These are phyloP conservation scores for Drosophila pseudoananassae DNA, from an alignment of 1,140 invertebrate species.

Conservation along the genomic window DNA sequence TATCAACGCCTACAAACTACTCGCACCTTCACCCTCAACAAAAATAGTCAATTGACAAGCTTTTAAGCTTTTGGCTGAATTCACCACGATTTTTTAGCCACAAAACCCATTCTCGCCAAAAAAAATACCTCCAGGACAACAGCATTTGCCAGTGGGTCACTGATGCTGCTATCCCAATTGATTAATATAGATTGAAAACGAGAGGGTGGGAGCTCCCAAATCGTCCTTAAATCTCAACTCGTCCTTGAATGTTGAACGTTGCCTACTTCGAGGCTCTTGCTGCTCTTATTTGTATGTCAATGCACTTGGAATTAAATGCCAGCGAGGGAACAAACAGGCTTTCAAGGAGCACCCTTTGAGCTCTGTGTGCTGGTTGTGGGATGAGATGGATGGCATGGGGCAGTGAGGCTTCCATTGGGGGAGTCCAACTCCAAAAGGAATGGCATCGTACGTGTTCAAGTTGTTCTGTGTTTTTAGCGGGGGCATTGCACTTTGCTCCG, in stretches of 20 bases:
- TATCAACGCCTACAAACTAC: constrained; percentile 1
- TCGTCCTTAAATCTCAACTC: constrained; percentile 8
- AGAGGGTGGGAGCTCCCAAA: neutral
- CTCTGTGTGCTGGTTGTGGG: constrained; percentile 18
- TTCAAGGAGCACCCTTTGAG: constrained; percentile 29
- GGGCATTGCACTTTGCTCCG: constrained; percentile 64
- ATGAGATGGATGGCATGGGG: neutral
- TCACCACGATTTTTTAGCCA: constrained; percentile 18
- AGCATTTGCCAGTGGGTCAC: constrained; percentile 28
- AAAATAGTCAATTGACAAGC: constrained; percentile 8
- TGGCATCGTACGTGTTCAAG: constrained; percentile 69
- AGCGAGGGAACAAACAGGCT: constrained; percentile 21
- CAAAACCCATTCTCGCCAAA: neutral
- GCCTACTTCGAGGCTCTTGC: constrained; percentile 58
- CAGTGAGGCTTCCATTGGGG: neutral
- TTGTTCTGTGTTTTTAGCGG: constrained; percentile 47
- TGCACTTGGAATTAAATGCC: constrained; percentile 70
- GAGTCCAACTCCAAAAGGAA: constrained; percentile 9
- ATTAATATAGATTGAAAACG: constrained; percentile 34
- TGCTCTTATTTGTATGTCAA: constrained; percentile 75
- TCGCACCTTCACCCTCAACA: neutral
- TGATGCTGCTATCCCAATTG: constrained; percentile 17
- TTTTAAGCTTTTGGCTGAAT: constrained; percentile 29
- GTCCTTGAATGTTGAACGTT: constrained; percentile 53
- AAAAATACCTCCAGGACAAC: neutral